Evolutionary conservation across 2,113 vertebrate genomes (phyloP), one percentile per base, ranked within the genome.

Genomic region (Entelurus aequoreus): DNA sequence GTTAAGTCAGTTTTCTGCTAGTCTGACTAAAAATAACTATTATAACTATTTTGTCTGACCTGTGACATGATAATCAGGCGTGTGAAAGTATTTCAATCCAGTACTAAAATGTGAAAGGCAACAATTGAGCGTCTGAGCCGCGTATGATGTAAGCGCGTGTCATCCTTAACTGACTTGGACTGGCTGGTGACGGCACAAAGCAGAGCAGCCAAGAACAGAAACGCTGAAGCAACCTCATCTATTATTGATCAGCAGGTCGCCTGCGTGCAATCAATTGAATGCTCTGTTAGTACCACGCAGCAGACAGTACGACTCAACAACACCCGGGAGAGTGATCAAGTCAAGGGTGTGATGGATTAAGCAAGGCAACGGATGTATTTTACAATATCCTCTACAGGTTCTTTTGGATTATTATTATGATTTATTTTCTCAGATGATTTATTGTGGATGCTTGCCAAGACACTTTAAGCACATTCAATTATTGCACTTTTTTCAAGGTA

Each of bases 221-320:
- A 62, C 59, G 38, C 54, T 57, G 63, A 78, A 57, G 37, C 59
- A 35, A 53, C 19, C 44, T 35, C 10, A 72, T 80, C 48, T 65
- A 66, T 79, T 80, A 80, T 80, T 81, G 62, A 83, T 80, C 47
- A 80, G 52, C 5, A 48, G 21, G 63, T 65, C 60, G 69, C 58
- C 68, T 49, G 58, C 70, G 42, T 13, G 51, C 58, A 74, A 76
- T 79, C 79, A 21, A 77, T 77, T 54, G 49, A 63, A 60, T 49
- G 51, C 71, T 68, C 40, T 77, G 77, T 79, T 75, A 65, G 71
- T 71, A 74, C 71, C 63, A 54, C 50, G 38, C 14, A 42, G 64
- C 61, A 58, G 69, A 44, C 21, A 21, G 40, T 56, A 16, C 40
- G 36, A 44, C 36, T 37, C 72, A 73, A 79, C 70, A 21, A 76